phyloP scores from a whole-genome alignment of 2,888 invertebrate species.

The Thumatha senex region DNA sequence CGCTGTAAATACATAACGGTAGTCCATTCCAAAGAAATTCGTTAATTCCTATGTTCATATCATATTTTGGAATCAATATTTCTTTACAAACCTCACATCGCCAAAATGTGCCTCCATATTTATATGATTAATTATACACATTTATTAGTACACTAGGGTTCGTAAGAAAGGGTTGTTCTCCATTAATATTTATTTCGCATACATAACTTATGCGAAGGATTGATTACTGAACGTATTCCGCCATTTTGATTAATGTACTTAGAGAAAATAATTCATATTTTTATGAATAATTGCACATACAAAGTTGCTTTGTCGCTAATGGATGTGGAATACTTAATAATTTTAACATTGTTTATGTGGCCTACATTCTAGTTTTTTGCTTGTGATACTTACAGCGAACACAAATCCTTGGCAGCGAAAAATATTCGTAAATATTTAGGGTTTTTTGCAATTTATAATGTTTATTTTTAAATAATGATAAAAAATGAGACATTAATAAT shows the following conservation, averaged over 20 bases:
- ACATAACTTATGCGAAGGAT: constrained; percentile 60
- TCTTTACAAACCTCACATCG: constrained; percentile 11
- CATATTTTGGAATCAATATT: constrained; percentile 12
- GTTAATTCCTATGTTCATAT: background rate
- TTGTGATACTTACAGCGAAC: too few relatives aligned
- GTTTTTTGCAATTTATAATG: too few relatives aligned
- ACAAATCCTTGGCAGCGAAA: too few relatives aligned
- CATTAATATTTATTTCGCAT: constrained; percentile 79
- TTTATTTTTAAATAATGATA: background rate
- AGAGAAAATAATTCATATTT: constrained; percentile 37
- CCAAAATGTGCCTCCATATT: constrained; percentile 49
- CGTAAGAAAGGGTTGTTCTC: constrained; percentile 72
- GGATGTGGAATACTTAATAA: constrained; percentile 6
- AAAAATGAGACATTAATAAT: too few relatives aligned
- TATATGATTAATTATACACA: constrained; percentile 79
- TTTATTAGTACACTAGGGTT: constrained; percentile 78
- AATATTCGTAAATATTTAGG: too few relatives aligned
- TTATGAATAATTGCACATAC: constrained; percentile 19
- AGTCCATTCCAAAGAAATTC: too few relatives aligned
- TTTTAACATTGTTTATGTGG: constrained; percentile 13
- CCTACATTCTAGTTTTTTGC: background rate
- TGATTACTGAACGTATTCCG: constrained; percentile 48
- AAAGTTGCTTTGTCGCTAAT: constrained; percentile 26
- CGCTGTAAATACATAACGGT: too few relatives aligned
- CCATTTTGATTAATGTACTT: constrained; percentile 40